A percentile compares a stretch with the other conserved stretches of the same genome.
phyloP scores from a whole-genome alignment of 1,140 invertebrate genomes.

The Drosophila tani region DNA sequence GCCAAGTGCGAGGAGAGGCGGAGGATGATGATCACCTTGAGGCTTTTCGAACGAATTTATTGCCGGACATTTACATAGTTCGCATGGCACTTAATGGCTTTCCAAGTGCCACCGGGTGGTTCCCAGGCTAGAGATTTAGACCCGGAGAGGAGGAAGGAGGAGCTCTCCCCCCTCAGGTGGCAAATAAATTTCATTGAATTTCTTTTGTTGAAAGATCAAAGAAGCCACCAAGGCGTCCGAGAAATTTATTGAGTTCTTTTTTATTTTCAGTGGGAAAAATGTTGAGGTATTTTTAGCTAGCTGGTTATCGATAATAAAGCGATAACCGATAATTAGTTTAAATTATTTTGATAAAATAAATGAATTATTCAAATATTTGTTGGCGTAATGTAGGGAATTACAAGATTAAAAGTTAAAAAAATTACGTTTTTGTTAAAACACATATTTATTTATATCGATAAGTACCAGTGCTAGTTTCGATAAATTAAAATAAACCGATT shows the following conservation, averaged over 20 bases:
- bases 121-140: slow-evolving; percentile 8
- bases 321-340: background rate
- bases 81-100: slow-evolving; percentile 46
- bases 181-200: slow-evolving; percentile 48
- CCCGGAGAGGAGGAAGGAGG: background rate
- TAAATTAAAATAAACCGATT: no score
- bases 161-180: slow-evolving; percentile 19
- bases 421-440: no score
- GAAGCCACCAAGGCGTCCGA: background rate
- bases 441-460: no score
- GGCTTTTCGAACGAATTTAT: slow-evolving; percentile 55
- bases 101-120: slow-evolving; percentile 30
- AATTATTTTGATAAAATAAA: background rate
- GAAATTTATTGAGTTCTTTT: slow-evolving; percentile 31
- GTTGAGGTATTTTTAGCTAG: background rate
- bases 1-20: slow-evolving; percentile 29
- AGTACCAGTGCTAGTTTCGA: no score
- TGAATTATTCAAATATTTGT: background rate
- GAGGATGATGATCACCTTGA: slow-evolving; percentile 23
- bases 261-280: background rate
- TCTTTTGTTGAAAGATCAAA: slow-evolving; percentile 48
- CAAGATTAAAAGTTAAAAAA: no score
- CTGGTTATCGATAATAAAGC: background rate
- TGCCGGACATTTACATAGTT: slow-evolving; percentile 69
- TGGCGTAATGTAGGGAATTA: background rate